These are phyloP conservation scores for Petrocephalus schoutedeni DNA, from an alignment of 2,797 vertebrate species.

Conservation along the genomic window DNA sequence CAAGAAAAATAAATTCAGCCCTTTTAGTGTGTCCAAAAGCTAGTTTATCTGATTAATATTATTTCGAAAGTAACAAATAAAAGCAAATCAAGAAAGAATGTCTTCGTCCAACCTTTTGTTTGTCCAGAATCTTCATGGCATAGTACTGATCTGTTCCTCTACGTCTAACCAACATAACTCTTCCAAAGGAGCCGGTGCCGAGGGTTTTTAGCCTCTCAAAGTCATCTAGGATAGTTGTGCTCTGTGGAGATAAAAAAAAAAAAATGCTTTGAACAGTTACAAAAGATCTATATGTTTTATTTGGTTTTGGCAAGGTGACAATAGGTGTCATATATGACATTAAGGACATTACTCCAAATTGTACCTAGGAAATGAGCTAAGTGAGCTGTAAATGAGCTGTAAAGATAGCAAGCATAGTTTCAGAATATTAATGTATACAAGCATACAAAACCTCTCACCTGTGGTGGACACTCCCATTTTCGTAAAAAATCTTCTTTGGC, in stretches of 20 bases:
- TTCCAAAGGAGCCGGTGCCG: conserved; percentile 95
- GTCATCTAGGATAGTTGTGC: conserved; percentile 90
- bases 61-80: background rate
- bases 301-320: background rate
- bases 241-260: conserved; percentile 58
- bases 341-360: background rate
- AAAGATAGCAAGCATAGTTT: background rate
- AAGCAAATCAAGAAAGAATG: background rate
- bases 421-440: background rate
- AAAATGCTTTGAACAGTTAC: background rate
- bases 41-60: background rate
- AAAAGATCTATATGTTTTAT: background rate
- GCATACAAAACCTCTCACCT: conserved; percentile 62
- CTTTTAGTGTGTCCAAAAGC: background rate
- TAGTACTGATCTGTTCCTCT: conserved; percentile 94
- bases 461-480: conserved; percentile 97
- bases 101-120: conserved; percentile 77
- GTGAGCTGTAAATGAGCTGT: background rate
- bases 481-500: conserved; percentile 99
- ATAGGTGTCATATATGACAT: background rate
- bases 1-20: background rate
- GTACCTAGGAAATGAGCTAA: background rate
- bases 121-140: conserved; percentile 99
- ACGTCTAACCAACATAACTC: conserved; percentile 97
- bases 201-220: conserved; percentile 97